Conservation (phyloP, 2,797 vertebrate genomes). For the Setipinna tenuifilis region DNA sequence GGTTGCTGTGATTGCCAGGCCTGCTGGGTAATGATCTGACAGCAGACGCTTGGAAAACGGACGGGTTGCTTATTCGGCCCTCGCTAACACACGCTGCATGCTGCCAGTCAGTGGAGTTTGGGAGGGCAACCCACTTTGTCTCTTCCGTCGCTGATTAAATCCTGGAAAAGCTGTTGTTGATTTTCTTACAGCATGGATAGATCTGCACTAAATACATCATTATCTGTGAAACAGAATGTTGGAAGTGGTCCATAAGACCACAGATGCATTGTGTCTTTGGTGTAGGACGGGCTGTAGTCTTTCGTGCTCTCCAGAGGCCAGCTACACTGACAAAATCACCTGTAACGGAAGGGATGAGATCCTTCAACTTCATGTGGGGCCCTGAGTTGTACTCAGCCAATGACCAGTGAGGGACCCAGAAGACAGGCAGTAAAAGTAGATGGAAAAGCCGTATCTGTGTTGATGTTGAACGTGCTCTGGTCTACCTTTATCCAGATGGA, state of each 20-base stretch:
- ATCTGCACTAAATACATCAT: not conserved
- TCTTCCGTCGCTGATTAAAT: not conserved
- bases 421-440: constrained; percentile 72
- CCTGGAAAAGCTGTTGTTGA: not conserved
- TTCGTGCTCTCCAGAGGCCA: constrained; percentile 40
- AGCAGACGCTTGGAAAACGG: constrained; percentile 16
- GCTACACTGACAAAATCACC: constrained; percentile 63
- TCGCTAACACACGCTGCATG: not conserved
- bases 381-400: constrained; percentile 52
- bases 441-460: constrained; percentile 66
- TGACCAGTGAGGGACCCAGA: constrained; percentile 60
- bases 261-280: constrained; percentile 10
- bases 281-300: constrained; percentile 2
- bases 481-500: constrained; percentile 43
- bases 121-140: not conserved
- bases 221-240: not conserved
- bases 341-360: constrained; percentile 56
- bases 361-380: constrained; percentile 64
- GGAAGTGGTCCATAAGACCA: not conserved
- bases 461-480: constrained; percentile 27
- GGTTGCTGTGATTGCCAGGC: constrained; percentile 65
- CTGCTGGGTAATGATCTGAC: constrained; percentile 32
- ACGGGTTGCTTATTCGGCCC: not conserved
- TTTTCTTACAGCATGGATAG: not conserved
- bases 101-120: constrained; percentile 20